Base-by-base conservation (phyloP, 2,113 vertebrate genomes). In the Aphelocoma coerulescens region DNA sequence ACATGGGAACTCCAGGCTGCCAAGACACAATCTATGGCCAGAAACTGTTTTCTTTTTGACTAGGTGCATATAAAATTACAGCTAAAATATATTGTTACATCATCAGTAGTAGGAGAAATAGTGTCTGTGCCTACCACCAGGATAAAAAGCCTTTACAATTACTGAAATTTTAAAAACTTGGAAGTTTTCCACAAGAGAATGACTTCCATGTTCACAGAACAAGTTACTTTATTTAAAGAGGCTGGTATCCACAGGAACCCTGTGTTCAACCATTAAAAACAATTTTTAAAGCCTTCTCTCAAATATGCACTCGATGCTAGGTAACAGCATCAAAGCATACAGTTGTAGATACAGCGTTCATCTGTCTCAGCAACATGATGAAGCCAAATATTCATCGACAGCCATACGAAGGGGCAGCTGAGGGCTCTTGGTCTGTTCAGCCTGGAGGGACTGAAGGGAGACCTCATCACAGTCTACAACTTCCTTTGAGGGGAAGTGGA, bases 391-490 rank as follows among this genome's bases (percentile, higher is more conserved):
- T 35, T 48, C 21, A 23, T 4, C 1, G 5, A 41, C 82, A 78
- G 24, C 4, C 32, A 46, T 18, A 55, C 1, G 0, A 52, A n/a
- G 28, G 28, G 26, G 21, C n/a, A 68, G 28, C 46, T 46, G 39
- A 46, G 46, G 52, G 24, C 19, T 13, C 23, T 39, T 11, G 19
- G 28, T 15, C 54, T 61, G 11, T 12, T 82, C 54, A 67, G 33
- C 68, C 46, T 39, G n/a, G 28, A 51, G 12, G 14, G 39, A 26
- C 20, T 39, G 20, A 33, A 8, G 16, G 28, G 16, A 61, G 7
- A 67, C 13, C 20, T 54, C 39, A 39, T 7, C 39, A 28, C 13
- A 46, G 33, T 7, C 28, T 21, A 8, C 61, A 67, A 1, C 4
- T 30, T 46, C 24, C 16, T 61, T 2, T 20, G 23, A 59, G 10